Base-by-base conservation (phyloP, 2,797 vertebrate species). In the Vipera ursinii region DNA sequence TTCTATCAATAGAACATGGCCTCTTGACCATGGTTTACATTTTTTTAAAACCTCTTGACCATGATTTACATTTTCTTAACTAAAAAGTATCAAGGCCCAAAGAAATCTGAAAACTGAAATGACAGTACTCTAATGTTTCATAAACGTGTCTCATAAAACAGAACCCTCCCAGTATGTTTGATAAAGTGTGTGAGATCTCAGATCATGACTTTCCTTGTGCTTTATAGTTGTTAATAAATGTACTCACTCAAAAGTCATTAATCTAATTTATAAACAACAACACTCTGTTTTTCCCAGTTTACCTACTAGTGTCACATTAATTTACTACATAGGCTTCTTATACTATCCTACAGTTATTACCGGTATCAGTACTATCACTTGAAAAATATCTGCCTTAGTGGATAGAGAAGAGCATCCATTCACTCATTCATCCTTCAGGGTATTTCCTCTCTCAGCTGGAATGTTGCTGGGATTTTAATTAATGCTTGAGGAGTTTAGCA, bases 381-480 rank as follows among this genome's bases (percentile, higher is more conserved):
- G 78, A 91, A 28, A 82, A 60, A 26, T 38, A 63, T 56, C 0
- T 0, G 61, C 15, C 61, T 61, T 17, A 26, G 59, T 28, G 56
- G 28, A 44, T 7, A 24, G 56, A 44, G 87, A 57, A 57, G 20
- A 88, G n/a, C 87, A 60, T 44, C 32, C 56, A 60, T 48, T 17
- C 59, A 38, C 10, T 86, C 20, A 26, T 15, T 65, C 17, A 9
- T 22, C 0, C 6, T 61, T 59, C 12, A 0, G 0, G 0, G 10
- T 0, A 8, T 22, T 90, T 92, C 55, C 93, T 92, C 53, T 26
- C 89, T 87, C 0, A 0, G 12, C 91, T 56, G 85, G 20, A 0
- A 0, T 61, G 69, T 57, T 2, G 5, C 59, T 94, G 88, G 10
- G 48, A 91, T 92, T 96, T 94, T 88, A 93, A 93, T 95, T 93